A percentile compares a stretch with the other conserved stretches of the same genome.
phyloP scores from a whole-genome alignment of 1,140 invertebrate genomes.

The Pteromalus puparum region DNA sequence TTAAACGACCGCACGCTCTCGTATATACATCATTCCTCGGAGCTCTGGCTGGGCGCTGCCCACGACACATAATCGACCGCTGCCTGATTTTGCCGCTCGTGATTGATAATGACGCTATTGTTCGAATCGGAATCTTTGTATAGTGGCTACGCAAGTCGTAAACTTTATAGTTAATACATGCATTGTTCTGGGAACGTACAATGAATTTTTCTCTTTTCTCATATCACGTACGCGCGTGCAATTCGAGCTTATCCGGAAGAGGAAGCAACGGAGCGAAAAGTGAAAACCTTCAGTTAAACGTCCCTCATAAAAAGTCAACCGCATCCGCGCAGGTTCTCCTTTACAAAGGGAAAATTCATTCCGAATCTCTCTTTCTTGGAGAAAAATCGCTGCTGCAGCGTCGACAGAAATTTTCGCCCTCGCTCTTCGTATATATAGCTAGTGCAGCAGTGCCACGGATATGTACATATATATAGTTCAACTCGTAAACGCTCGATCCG shows the following conservation, averaged over 20 bases:
- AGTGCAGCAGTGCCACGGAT: neutral
- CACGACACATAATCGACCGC: conserved; percentile 64
- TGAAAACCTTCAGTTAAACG: neutral
- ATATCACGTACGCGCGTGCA: too few species aligned
- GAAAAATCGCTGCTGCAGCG: conserved; percentile 24
- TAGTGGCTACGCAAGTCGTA: neutral
- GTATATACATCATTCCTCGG: conserved; percentile 66
- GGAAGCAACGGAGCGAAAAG: neutral
- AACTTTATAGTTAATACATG: too few species aligned
- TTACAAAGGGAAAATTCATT: conserved; percentile 24
- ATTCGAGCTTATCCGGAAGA: too few species aligned
- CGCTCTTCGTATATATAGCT: neutral
- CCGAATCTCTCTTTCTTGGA: neutral
- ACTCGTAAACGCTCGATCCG: conserved; percentile 23
- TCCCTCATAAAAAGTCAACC: neutral
- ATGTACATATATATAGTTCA: neutral
- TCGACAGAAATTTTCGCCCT: conserved; percentile 36
- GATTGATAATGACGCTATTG: conserved; percentile 50
- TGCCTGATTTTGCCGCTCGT: neutral
- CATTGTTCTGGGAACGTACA: too few species aligned
- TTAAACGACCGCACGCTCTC: conserved; percentile 68
- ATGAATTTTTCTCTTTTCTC: too few species aligned
- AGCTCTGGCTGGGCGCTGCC: conserved; percentile 49
- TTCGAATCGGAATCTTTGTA: conserved; percentile 18
- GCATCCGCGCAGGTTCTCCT: neutral